Evolutionary conservation across 2,888 invertebrate genomes (phyloP).

Genomic region (Eupithecia insigniata): DNA sequence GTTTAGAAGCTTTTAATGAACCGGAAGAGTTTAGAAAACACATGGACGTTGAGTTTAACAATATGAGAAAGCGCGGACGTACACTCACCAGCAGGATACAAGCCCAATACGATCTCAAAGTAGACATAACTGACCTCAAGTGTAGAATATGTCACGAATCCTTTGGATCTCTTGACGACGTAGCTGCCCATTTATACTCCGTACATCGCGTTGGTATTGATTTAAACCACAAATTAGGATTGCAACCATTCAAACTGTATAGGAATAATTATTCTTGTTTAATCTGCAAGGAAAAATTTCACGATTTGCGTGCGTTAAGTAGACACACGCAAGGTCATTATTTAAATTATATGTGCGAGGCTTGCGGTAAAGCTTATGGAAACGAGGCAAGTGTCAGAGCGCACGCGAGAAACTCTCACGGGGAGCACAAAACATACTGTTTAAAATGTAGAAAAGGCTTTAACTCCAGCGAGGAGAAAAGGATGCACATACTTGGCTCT

Average conservation of each 20-base stretch:
- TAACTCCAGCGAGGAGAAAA: conserved; percentile 41
- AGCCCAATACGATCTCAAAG: conserved; percentile 39
- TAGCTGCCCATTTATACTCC: conserved; percentile 51
- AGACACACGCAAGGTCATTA: conserved; percentile 41
- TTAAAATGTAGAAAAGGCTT: conserved; percentile 39
- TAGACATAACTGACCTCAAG: conserved; percentile 45
- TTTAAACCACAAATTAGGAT: conserved; percentile 49
- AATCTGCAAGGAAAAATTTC: conserved; percentile 36
- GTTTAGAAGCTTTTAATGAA: conserved; percentile 53
- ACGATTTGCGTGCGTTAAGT: conserved; percentile 38
- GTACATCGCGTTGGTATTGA: conserved; percentile 42
- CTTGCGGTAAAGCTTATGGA: conserved; percentile 41
- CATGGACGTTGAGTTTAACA: conserved; percentile 47
- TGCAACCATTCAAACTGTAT: conserved; percentile 42
- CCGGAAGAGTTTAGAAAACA: conserved; percentile 54
- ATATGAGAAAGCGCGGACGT: conserved; percentile 10
- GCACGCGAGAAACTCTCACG: conserved; percentile 35
- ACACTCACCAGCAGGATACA: conserved; percentile 17
- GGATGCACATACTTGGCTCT: conserved; percentile 44
- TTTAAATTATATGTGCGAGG: conserved; percentile 41
- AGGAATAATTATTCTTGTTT: conserved; percentile 37
- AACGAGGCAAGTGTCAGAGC: conserved; percentile 34
- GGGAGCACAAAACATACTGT: conserved; percentile 33
- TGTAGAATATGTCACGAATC: conserved; percentile 50
- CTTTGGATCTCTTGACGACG: conserved; percentile 47